Base-by-base conservation (phyloP, 2,797 vertebrate species). In the Falco rusticolus region DNA sequence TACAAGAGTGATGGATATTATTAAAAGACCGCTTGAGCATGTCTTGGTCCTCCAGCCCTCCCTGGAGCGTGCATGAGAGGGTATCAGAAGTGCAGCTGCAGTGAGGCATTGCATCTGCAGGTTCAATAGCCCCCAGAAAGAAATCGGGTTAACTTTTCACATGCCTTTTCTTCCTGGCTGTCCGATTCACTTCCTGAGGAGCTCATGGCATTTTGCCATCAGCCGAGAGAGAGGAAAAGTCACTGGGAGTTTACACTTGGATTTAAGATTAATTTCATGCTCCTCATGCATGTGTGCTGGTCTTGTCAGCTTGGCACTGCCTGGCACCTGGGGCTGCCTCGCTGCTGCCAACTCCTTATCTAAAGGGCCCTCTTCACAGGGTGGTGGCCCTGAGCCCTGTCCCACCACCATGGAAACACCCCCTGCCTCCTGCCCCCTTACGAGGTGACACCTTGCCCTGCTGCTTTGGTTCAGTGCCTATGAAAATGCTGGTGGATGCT, bases 111-210 rank as follows among this genome's bases (percentile, higher is more conserved):
- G 21, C 1, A 1, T 45, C 43, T 31, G 10, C 1, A 2, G 33
- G 65, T 47, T 4, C 5, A 5, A 11, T 10, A 43, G 20, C 25
- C 43, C 13, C 6, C 8, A 64, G n/a, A 25, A 41, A 61, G 50
- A 31, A 41, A 16, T 0, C 13, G 56, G 17, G 20, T 56, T 89
- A 87, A 91, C 82, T 31, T 71, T 63, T 83, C 41, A 16, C n/a
- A 51, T 56, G 5, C 34, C 59, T 50, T 50, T 54, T 72, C 53
- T 41, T 88, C 34, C 20, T 2, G 0, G 7, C 16, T 78, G 20
- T 7, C 19, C 2, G 1, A 15, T 33, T 72, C 5, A 0, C 43
- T 56, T 48, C 74, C 41, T 1, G 0, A 54, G 47, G 25, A 25
- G 11, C 29, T 69, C 31, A 18, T 6, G 18, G 45, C 1, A 0